A percentile compares a stretch with the other conserved stretches of the same genome.
These are phyloP conservation scores for Willowsia nigromaculata DNA, from an alignment of 2,888 invertebrate species.

Conservation along the genomic window DNA sequence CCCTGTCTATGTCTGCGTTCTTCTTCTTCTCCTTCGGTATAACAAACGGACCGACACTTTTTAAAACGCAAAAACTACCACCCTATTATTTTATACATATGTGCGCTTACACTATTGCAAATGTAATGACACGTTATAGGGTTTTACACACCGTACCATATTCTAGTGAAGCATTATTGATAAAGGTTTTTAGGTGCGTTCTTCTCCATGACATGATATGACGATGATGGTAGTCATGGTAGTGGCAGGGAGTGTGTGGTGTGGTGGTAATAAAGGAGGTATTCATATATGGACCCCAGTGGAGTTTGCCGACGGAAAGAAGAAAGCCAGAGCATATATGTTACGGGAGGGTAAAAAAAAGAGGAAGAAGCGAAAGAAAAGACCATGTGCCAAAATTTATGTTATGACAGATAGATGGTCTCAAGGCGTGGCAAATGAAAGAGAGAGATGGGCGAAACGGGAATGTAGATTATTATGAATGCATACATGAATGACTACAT, in stretches of 20 bases:
- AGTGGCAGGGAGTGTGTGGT: not conserved
- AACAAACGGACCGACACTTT: not conserved
- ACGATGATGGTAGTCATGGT: not conserved
- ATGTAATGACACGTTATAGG: not conserved
- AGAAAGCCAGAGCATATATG: not conserved
- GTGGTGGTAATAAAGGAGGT: not conserved
- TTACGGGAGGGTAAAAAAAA: not conserved
- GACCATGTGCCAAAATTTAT: conserved; percentile 67
- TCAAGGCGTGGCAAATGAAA: conserved; percentile 62
- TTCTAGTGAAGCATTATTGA: conserved; percentile 17
- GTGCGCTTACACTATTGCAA: not conserved
- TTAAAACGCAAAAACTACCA: not conserved
- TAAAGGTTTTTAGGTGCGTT: conserved; percentile 16
- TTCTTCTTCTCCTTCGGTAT: not conserved
- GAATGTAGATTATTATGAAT: conserved; percentile 61
- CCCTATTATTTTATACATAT: not conserved
- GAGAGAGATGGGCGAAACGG: conserved; percentile 63
- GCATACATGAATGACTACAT: conserved; percentile 54
- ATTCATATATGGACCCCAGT: not conserved
- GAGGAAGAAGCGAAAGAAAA: conserved; percentile 29
- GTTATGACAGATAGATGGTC: conserved; percentile 69
- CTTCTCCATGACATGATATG: not conserved
- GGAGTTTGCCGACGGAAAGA: not conserved
- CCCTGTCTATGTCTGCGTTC: not conserved
- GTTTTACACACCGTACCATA: not conserved